phyloP scores from a whole-genome alignment of 2,113 vertebrate genomes.

The Glareola pratincola region DNA sequence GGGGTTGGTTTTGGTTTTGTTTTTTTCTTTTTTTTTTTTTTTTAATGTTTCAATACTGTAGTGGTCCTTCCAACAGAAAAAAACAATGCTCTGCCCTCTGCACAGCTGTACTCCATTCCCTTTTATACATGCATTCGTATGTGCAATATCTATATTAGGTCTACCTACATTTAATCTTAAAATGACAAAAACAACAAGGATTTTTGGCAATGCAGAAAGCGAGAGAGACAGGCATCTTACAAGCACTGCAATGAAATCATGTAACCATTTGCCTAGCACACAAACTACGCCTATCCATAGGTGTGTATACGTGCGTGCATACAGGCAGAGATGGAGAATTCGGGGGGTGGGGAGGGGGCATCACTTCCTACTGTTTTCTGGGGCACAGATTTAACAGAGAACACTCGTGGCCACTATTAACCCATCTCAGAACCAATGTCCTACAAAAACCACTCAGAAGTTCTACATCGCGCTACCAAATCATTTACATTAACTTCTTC shows the following conservation, averaged over 20 bases:
- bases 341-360: neutral
- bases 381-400: neutral
- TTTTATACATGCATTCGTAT: neutral
- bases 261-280: neutral
- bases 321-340: neutral
- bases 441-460: neutral
- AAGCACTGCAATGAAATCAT: neutral
- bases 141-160: neutral
- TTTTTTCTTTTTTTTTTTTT: neutral
- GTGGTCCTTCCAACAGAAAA: neutral
- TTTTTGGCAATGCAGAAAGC: neutral
- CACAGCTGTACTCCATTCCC: neutral
- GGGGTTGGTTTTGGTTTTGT: neutral
- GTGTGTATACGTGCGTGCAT: accelerated
- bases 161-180: neutral
- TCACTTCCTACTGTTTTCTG: neutral
- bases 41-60: neutral
- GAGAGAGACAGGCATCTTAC: neutral
- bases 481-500: accelerated
- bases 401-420: neutral
- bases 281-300: neutral
- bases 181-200: neutral
- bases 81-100: neutral
- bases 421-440: neutral
- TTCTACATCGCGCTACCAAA: neutral